phyloP scores from a whole-genome alignment of 2,113 vertebrate species.

The Petroica traversi region DNA sequence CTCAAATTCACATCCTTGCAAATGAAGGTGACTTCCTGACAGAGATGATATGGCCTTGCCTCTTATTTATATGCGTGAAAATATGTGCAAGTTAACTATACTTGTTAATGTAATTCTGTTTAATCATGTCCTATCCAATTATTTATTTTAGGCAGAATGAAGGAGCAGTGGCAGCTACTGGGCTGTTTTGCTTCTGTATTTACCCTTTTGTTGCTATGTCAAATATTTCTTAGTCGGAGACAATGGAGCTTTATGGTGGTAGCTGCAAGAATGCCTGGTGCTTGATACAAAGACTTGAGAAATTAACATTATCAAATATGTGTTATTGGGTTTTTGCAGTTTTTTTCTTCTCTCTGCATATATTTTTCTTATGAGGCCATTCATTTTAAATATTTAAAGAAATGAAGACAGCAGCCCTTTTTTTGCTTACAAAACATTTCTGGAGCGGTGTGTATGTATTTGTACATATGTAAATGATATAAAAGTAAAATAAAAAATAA shows the following conservation, averaged over 20 bases:
- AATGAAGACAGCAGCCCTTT: background rate
- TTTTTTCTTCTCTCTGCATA: background rate
- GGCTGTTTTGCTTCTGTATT: background rate
- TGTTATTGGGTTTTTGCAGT: background rate
- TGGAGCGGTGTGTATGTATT: background rate
- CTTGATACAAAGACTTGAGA: background rate
- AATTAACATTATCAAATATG: background rate
- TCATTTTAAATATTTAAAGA: background rate
- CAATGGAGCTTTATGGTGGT: background rate
- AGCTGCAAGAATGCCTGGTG: background rate
- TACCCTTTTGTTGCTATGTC: background rate
- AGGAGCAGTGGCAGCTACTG: background rate
- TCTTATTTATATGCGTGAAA: background rate
- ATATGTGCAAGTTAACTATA: background rate
- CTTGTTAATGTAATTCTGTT: background rate
- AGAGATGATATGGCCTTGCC: background rate
- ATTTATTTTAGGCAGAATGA: background rate
- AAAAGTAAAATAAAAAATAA: background rate
- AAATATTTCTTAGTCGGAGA: background rate
- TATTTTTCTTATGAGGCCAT: background rate
- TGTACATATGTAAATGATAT: background rate
- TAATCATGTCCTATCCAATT: background rate
- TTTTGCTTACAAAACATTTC: background rate
- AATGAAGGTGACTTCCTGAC: conserved; percentile 9
- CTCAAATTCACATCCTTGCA: conserved; percentile 16